Conservation (phyloP, 30 jellyfish, hydroid and myxozoan genomes). For the Morbakka virulenta region DNA sequence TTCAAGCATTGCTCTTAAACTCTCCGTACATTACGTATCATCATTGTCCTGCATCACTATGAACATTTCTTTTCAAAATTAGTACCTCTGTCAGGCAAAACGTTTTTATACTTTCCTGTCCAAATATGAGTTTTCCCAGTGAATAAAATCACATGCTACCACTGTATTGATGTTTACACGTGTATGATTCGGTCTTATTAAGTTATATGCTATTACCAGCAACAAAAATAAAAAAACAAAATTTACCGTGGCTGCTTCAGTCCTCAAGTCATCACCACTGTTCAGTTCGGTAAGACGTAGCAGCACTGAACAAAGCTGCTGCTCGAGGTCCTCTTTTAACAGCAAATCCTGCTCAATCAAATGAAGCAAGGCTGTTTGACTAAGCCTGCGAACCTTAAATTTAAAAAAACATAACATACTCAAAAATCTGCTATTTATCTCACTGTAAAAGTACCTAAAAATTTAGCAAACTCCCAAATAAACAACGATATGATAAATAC, state of each 20-base stretch:
- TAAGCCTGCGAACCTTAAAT: conserved; percentile 77
- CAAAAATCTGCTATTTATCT: too few relatives aligned
- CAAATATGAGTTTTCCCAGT: too few relatives aligned
- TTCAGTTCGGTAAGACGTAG: conserved; percentile 83
- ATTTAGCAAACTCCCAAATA: not conserved
- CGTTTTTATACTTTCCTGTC: too few relatives aligned
- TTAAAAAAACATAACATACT: not conserved
- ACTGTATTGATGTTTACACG: too few relatives aligned
- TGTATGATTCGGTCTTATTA: too few relatives aligned
- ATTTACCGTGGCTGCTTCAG: conserved; percentile 92
- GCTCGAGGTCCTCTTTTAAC: conserved; percentile 82
- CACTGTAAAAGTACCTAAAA: not conserved
- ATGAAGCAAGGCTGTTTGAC: conserved; percentile 85
- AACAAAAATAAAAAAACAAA: not conserved
- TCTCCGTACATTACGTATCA: too few relatives aligned
- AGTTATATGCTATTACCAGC: too few relatives aligned
- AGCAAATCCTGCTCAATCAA: conserved; percentile 84
- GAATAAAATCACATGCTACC: too few relatives aligned
- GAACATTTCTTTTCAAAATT: too few relatives aligned
- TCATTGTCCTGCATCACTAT: too few relatives aligned
- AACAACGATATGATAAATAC: not conserved
- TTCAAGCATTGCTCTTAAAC: too few relatives aligned
- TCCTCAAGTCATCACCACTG: conserved; percentile 90
- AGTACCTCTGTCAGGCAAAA: too few relatives aligned
- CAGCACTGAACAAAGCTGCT: conserved; percentile 84